phyloP scores from a whole-genome alignment of 1,140 invertebrate genomes.

The Drosophila repleta region DNA sequence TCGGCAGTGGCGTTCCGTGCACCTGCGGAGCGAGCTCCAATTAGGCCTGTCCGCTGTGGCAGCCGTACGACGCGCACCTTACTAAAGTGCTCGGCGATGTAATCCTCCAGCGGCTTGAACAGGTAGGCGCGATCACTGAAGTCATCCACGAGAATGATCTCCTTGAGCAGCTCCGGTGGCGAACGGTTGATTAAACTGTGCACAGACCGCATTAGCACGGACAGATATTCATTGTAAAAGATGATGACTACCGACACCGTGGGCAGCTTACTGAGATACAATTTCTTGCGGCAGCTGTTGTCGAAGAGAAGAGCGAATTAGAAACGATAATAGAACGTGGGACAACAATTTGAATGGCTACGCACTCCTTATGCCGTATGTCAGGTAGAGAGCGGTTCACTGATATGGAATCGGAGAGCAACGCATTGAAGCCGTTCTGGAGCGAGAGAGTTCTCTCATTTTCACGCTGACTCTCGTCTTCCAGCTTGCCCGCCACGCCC shows the following conservation, averaged over 20 bases:
- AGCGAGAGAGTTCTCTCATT: conserved; percentile 82
- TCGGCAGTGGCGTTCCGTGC: conserved; percentile 92
- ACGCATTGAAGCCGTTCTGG: conserved; percentile 93
- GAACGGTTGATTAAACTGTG: conserved; percentile 93
- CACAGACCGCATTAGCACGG: conserved; percentile 93
- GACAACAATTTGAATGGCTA: conserved; percentile 9
- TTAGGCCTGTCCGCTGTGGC: conserved; percentile 91
- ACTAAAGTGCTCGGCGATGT: conserved; percentile 88
- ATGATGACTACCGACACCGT: conserved; percentile 95
- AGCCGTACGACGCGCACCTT: conserved; percentile 90
- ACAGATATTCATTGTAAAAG: conserved; percentile 97
- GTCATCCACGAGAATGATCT: conserved; percentile 97
- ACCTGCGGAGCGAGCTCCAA: conserved; percentile 94
- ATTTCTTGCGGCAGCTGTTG: conserved; percentile 88
- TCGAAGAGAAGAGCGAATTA: background rate
- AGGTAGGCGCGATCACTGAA: conserved; percentile 91
- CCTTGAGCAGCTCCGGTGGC: conserved; percentile 91
- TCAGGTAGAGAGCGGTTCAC: conserved; percentile 92
- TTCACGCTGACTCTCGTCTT: conserved; percentile 89
- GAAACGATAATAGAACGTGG: background rate
- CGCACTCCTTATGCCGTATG: conserved; percentile 90
- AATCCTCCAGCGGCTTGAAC: conserved; percentile 90
- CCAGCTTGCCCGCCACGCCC: conserved; percentile 88
- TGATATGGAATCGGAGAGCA: conserved; percentile 95
- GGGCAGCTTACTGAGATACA: conserved; percentile 91